These are phyloP conservation scores for Bungarus multicinctus DNA, from an alignment of 2,113 vertebrate genomes.

Conservation along the genomic window DNA sequence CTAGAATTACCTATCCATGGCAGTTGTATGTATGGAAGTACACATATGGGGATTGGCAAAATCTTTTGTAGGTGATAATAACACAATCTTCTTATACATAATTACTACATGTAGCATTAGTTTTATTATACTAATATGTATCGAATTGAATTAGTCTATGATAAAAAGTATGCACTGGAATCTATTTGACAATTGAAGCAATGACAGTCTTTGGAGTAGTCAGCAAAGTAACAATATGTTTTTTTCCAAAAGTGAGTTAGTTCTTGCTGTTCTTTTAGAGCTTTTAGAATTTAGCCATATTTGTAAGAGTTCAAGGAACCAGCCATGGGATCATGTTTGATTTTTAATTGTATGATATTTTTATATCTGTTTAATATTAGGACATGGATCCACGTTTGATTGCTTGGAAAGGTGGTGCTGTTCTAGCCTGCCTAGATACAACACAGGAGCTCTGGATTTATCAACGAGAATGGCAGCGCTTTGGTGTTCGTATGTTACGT, in stretches of 20 bases:
- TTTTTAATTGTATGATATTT: neutral
- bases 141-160: neutral
- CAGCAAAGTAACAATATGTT: neutral
- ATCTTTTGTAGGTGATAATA: neutral
- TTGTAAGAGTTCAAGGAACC: neutral
- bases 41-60: neutral
- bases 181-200: neutral
- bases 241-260: neutral
- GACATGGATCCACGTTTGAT: constrained; percentile 94
- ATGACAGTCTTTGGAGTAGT: neutral
- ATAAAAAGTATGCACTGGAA: neutral
- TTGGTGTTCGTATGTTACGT: constrained; percentile 90
- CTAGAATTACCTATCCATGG: neutral
- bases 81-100: neutral
- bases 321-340: neutral
- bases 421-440: constrained; percentile 93
- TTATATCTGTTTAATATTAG: constrained; percentile 59
- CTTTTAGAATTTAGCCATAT: neutral
- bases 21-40: neutral
- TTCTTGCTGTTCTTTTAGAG: neutral
- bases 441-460: constrained; percentile 98
- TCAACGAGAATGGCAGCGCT: constrained; percentile 93
- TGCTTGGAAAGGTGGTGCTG: constrained; percentile 94
- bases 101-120: neutral
- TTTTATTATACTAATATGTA: neutral